Evolutionary conservation across 2,113 vertebrate genomes (phyloP).

Genomic region (Oreochromis niloticus): DNA sequence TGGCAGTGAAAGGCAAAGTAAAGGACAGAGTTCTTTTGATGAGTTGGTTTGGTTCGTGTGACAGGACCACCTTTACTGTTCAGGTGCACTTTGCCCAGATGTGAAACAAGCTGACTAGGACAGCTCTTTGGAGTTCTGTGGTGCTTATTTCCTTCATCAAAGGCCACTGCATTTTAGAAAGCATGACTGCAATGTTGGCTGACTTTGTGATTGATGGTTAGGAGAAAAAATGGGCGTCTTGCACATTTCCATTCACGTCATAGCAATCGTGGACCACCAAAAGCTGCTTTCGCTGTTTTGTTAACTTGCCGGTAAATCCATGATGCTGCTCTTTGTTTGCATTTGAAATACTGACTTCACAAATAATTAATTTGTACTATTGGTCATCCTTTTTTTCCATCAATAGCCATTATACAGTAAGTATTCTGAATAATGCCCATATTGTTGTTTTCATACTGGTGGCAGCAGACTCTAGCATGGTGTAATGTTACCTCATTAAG

Average conservation of each 20-base stretch:
- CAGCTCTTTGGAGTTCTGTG: not conserved
- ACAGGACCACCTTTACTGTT: conserved; percentile 21
- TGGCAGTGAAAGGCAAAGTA: conserved; percentile 17
- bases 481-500: not conserved
- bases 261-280: not conserved
- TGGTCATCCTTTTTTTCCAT: not conserved
- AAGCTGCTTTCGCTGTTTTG: not conserved
- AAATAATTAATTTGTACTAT: not conserved
- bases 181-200: not conserved
- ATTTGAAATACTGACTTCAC: not conserved
- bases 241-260: conserved; percentile 6
- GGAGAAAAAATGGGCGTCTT: not conserved
- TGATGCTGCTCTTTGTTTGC: not conserved
- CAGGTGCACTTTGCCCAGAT: conserved; percentile 9
- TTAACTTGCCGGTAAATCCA: not conserved
- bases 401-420: not conserved
- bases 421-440: not conserved
- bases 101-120: conserved; percentile 40
- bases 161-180: conserved; percentile 16
- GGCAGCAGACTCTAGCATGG: not conserved
- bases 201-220: conserved; percentile 10
- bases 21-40: conserved; percentile 35
- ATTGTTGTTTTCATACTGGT: not conserved
- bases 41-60: not conserved
- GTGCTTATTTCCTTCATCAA: conserved; percentile 40